Evolutionary conservation across 2,888 invertebrate genomes (phyloP), one percentile per base, ranked within the genome.

Genomic region (Harpalus rufipes): DNA sequence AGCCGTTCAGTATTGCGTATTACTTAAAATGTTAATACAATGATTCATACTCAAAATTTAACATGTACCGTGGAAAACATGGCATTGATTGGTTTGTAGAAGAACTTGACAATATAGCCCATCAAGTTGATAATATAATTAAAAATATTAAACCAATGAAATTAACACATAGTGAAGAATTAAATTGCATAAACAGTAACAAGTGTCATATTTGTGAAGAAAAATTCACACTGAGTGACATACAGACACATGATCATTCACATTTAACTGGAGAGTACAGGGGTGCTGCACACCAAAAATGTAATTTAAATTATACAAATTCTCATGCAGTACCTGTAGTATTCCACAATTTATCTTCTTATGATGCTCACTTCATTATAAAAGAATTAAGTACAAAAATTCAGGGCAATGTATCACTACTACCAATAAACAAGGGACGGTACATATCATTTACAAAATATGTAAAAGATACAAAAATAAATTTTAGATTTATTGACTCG

Each of bases 301-400:
- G 89, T 79, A 89, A 89, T 86, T 32, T 89, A 8, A 87, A 88
- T 76, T 88, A 86, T 82, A 84, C 87, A 85, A 84, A 86, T 5
- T 81, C 86, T 0, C 58, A 86, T 3, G 61, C 81, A 5, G 86
- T 89, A 16, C 89, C 89, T 0, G 83, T 89, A 0, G 79, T 89
- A 6, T 87, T 88, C 58, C 89, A 88, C 79, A 88, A 88, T 85
- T 84, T 88, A 7, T 78, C 41, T 0, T 82, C 84, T 10, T 87
- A 87, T 76, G 87, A 88, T 84, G 65, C 85, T 0, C 88, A 88
- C 72, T 87, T 88, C n/a, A 65, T 81, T 7, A 81, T 81, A 65
- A 65, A 41, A 44, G 12, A 12, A 10, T 63, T 81, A 21, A 21
- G 44, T 44, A 44, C 7, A 44, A 44, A 44, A 44, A 44, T 44